Evolutionary conservation across 2,888 invertebrate species (phyloP).

Genomic region (Sarcophaga carnaria): DNA sequence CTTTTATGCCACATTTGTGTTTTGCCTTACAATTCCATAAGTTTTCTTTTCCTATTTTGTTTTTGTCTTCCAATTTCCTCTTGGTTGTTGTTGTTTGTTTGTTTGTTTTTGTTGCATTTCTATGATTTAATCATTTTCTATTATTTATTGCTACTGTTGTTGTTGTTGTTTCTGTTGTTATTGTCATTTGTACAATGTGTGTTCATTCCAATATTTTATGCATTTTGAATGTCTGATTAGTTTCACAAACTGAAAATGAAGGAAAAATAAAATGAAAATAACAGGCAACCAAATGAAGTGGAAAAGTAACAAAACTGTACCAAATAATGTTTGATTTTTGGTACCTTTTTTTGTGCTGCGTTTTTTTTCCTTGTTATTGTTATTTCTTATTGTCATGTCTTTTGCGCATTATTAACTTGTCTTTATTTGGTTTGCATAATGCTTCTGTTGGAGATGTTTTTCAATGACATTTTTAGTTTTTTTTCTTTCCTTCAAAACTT

Average conservation of each 20-base stretch:
- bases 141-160: too few relatives aligned
- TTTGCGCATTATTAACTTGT: conserved; percentile 60
- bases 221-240: conserved; percentile 71
- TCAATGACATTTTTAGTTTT: too few relatives aligned
- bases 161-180: too few relatives aligned
- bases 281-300: conserved; percentile 10
- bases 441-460: conserved; percentile 5
- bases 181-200: conserved; percentile 5
- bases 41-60: too few relatives aligned
- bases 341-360: neutral
- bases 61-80: neutral
- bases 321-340: neutral
- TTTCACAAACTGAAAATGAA: conserved; percentile 44
- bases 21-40: neutral
- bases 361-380: neutral
- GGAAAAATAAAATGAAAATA: conserved; percentile 28
- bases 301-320: neutral
- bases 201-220: conserved; percentile 66
- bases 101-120: conserved; percentile 30
- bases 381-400: conserved; percentile 25
- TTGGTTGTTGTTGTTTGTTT: neutral
- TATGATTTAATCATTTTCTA: too few relatives aligned
- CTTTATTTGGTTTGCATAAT: conserved; percentile 21
- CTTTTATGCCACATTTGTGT: too few relatives aligned
- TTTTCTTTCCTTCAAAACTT: too few relatives aligned